Base-by-base conservation (phyloP, 2,797 vertebrate genomes). In the Falco berigora region DNA sequence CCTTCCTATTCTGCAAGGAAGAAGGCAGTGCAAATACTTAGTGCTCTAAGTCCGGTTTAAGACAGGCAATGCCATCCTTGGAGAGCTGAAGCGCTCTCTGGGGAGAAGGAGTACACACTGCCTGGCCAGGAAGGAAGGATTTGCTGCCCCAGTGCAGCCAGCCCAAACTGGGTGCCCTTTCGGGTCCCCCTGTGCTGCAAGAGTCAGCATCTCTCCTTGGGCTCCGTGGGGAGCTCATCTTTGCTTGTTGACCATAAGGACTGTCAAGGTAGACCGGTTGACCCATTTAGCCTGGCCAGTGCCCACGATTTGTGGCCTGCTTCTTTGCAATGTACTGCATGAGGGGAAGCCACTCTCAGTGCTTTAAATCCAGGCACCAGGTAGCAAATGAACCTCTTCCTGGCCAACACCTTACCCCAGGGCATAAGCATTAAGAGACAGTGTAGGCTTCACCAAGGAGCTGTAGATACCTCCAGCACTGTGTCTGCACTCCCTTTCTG, bases 121-220 rank as follows among this genome's bases (percentile, higher is more conserved):
- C 24, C 36, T 44, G 24, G 23, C 32, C 32, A 50, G 46, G 32
- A 85, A 59, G 14, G 49, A 49, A 28, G 6, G 17, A 22, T 47
- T 59, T 58, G 22, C 36, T 68, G 22, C 15, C 38, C 34, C 30
- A n/a, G 30, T 25, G 55, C 18, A 73, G 40, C 55, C 73, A 64
- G 6, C 9, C 53, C 30, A 28, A 10, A 42, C 16, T 68, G 36
- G 9, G 6, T 62, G 58, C 22, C 42, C 27, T 42, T 27, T 62
- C 40, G 61, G 67, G 25, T 42, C 16, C 2, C 3, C 4, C 10
- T 10, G 25, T 1, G 1, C 18, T 3, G 3, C 47, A 61, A 24
- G 25, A 19, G 27, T n/a, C 42, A 32, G 5, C 34, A 18, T 23
- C 47, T 10, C 22, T 38, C 23, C 40, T 36, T 62, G 30, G 23